Evolutionary conservation across 2,797 vertebrate genomes (phyloP).

Genomic region (Sternarchorhynchus goeldii): DNA sequence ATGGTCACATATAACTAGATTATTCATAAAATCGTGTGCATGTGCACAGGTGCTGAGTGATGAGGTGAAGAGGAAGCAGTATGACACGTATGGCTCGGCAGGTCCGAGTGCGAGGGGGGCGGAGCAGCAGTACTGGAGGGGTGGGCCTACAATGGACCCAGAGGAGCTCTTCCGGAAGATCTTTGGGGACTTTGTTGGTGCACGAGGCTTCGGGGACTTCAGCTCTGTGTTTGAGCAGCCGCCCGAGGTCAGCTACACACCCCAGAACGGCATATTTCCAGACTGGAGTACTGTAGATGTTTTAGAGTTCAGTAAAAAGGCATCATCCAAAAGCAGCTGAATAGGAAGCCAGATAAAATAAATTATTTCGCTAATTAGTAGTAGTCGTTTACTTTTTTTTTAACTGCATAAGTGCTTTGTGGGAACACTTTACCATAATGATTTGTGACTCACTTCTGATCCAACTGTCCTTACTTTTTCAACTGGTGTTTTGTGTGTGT

Average conservation of each 20-base stretch:
- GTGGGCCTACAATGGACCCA: conserved; percentile 79
- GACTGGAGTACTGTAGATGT: too few relatives aligned
- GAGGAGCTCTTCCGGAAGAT: conserved; percentile 97
- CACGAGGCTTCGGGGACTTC: conserved; percentile 86
- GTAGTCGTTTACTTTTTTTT: too few relatives aligned
- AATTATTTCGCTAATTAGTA: too few relatives aligned
- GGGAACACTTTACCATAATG: too few relatives aligned
- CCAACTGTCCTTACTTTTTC: not conserved
- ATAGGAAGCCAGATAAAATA: too few relatives aligned
- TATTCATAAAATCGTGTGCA: not conserved
- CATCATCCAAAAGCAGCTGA: too few relatives aligned
- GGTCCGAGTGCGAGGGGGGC: conserved; percentile 70
- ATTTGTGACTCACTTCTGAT: not conserved
- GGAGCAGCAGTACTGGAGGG: conserved; percentile 82
- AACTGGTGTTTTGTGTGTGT: not conserved
- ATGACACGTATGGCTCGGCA: conserved; percentile 85
- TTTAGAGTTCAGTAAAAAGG: too few relatives aligned
- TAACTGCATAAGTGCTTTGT: not conserved
- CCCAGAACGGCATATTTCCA: not conserved
- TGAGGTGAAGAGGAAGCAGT: conserved; percentile 92
- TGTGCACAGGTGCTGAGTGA: conserved; percentile 86
- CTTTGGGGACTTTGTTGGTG: conserved; percentile 91
- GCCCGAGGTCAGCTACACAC: conserved; percentile 81
- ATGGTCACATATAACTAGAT: too few relatives aligned
- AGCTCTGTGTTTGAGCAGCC: conserved; percentile 88